These are phyloP conservation scores for Vespertilio murinus DNA, from an alignment of 2,797 vertebrate species.

Conservation along the genomic window DNA sequence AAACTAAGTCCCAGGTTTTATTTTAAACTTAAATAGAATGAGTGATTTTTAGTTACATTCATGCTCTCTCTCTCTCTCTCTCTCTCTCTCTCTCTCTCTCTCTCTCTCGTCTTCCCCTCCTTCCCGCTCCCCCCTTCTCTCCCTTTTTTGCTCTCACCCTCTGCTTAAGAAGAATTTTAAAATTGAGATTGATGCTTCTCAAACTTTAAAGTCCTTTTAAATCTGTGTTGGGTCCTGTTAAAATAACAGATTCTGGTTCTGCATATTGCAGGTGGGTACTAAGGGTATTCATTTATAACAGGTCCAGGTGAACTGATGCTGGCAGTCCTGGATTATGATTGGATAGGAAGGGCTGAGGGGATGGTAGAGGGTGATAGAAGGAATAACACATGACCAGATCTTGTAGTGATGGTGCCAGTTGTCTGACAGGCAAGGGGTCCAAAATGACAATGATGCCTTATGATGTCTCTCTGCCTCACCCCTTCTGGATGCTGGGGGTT, in stretches of 20 bases:
- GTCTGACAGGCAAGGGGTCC: neutral
- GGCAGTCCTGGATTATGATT: neutral
- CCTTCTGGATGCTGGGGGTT: neutral
- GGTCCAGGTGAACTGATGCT: neutral
- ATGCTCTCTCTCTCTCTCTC: neutral
- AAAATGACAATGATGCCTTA: neutral
- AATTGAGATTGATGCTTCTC: neutral
- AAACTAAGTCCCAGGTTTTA: constrained; percentile 37
- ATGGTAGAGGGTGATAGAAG: neutral
- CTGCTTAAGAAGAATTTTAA: neutral
- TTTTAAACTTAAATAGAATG: constrained; percentile 17
- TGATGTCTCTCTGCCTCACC: neutral
- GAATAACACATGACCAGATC: too few species aligned
- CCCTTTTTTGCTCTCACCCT: neutral
- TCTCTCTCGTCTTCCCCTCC: too few species aligned
- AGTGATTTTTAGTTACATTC: neutral
- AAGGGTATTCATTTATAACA: neutral
- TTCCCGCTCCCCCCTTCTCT: neutral
- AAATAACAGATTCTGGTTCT: neutral
- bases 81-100: too few species aligned
- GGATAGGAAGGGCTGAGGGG: neutral
- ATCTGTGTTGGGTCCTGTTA: neutral
- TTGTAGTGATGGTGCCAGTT: too few species aligned
- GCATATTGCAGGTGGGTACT: neutral
- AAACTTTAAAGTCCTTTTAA: neutral